Evolutionary conservation across 2,797 vertebrate genomes (phyloP).

Genomic region (Aselliscus stoliczkanus): DNA sequence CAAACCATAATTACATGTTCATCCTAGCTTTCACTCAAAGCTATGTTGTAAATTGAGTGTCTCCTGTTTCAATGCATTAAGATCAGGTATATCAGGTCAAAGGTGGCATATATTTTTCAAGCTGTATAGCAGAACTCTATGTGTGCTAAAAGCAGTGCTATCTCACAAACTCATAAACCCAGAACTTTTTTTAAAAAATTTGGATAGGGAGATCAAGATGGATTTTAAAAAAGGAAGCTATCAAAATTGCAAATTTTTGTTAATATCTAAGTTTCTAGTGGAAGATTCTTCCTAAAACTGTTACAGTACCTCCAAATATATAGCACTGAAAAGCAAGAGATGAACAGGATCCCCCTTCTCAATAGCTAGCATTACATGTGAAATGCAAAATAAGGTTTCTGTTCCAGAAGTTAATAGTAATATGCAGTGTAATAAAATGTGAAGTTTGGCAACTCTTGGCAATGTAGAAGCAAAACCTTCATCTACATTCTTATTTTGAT

Average conservation of each 20-base stretch:
- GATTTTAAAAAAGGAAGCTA: neutral
- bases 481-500: constrained; percentile 45
- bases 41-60: neutral
- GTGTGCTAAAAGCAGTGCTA: neutral
- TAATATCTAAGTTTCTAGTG: neutral
- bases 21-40: neutral
- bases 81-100: neutral
- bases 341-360: neutral
- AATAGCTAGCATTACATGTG: neutral
- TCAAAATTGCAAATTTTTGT: constrained; percentile 8
- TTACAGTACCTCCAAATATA: neutral
- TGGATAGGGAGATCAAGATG: neutral
- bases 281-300: constrained; percentile 3
- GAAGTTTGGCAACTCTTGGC: constrained; percentile 45
- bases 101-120: neutral
- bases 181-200: neutral
- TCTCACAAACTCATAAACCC: constrained; percentile 7
- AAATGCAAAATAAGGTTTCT: constrained; percentile 42
- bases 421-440: constrained; percentile 28
- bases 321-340: neutral
- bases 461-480: constrained; percentile 12
- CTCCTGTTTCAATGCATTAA: constrained; percentile 5
- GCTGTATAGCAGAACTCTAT: neutral
- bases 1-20: neutral
- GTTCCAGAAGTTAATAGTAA: constrained; percentile 46